Percentiles rank a stretch among this genome's conserved stretches.
phyloP scores from a whole-genome alignment of 1,140 invertebrate species.

The Cepaea nemoralis region DNA sequence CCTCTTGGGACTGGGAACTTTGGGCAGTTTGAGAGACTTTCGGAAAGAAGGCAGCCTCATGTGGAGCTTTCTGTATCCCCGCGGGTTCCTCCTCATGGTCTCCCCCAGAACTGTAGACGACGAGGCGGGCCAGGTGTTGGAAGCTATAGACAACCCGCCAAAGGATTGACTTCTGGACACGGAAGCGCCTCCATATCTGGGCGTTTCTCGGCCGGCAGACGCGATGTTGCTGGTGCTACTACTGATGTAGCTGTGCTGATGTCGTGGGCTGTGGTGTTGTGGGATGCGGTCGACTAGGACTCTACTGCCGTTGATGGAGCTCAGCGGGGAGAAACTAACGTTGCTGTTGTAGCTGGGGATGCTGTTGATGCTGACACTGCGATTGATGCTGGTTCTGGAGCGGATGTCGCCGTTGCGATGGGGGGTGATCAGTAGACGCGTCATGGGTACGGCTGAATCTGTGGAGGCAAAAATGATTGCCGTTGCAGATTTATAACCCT shows the following conservation, averaged over 20 bases:
- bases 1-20: slow-evolving; percentile 70
- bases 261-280: slow-evolving; percentile 16
- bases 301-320: neutral
- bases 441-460: slow-evolving; percentile 42
- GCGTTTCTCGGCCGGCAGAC: slow-evolving; percentile 9
- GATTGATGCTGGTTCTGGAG: neutral
- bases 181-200: slow-evolving; percentile 25
- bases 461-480: no score
- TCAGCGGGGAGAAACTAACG: neutral
- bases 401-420: neutral
- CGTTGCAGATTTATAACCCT: no score
- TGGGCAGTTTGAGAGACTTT: slow-evolving; percentile 70
- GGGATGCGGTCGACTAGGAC: neutral
- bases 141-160: slow-evolving; percentile 57
- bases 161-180: slow-evolving; percentile 65
- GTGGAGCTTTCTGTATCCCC: slow-evolving; percentile 33
- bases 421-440: slow-evolving; percentile 25
- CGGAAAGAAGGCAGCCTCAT: neutral
- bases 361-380: slow-evolving; percentile 21
- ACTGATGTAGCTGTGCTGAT: slow-evolving; percentile 12
- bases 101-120: slow-evolving; percentile 59
- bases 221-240: slow-evolving; percentile 38
- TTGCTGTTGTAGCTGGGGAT: slow-evolving; percentile 28
- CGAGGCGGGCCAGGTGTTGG: slow-evolving; percentile 10
- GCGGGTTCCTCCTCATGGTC: slow-evolving; percentile 49